Base-by-base conservation (phyloP, 2,888 invertebrate genomes). In the Kuschelorhynchus macadamiae region DNA sequence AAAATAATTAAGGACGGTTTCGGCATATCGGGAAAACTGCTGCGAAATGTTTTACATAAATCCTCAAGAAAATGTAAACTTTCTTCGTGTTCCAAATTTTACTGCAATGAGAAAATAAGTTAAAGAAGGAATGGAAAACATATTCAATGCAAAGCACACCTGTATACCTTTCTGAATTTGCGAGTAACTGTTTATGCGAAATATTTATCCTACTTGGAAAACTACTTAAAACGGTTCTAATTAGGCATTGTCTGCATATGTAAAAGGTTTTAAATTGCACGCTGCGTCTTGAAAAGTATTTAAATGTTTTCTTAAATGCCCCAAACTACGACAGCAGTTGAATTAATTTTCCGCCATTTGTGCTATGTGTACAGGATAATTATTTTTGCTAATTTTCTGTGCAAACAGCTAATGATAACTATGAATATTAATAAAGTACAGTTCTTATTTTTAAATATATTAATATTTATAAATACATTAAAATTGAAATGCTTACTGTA, bases 161-260 rank as follows among this genome's bases (percentile, higher is more conserved):
- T 42, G 17, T 42, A 42, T 42, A 42, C 14, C 8, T 49, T 49
- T 49, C n/a, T 11, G 30, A 30, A 25, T 8, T 47, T 25, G 47
- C 14, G 36, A 25, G 18, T 61, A 61, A 61, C 50, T 50, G 61
- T 42, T 49, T 41, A 61, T 50, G 52, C 61, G 25, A 50, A 61
- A 52, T 52, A 50, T 49, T 60, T 60, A 62, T 62, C 20, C 44
- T 55, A 52, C 39, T 63, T 25, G 14, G 39, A 46, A 52, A 55
- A 62, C 55, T 63, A 53, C 55, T 55, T 53, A 53, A 55, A 47
- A 20, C 32, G 36, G 21, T 41, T 46, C 63, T 56, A 63, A 63
- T 63, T 63, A 63, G 49, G 49, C 49, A 41, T 55, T 36, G 55
- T 63, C 62, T 59, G 59, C 33, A 59, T 59, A 59, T 57, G 56